A percentile compares a stretch with the other conserved stretches of the same genome.
Conservation (phyloP, 1,140 invertebrate species). For the Radopholus similis region DNA sequence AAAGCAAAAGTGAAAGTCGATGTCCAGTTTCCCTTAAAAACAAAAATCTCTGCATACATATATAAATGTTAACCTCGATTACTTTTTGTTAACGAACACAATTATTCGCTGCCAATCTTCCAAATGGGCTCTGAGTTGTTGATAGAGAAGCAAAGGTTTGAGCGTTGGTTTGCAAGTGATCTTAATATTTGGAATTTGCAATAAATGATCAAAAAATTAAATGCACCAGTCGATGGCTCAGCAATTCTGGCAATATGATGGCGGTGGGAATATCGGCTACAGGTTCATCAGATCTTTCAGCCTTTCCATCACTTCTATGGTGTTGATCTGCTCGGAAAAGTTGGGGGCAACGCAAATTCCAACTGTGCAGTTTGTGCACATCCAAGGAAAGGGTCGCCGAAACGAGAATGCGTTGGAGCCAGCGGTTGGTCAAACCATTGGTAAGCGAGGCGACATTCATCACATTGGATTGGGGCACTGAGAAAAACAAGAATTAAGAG, state of each 20-base stretch:
- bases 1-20: slow-evolving; percentile 23
- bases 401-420: slow-evolving; percentile 84
- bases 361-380: slow-evolving; percentile 82
- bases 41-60: background rate
- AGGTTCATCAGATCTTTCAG: background rate
- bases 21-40: slow-evolving; percentile 30
- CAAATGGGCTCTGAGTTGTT: slow-evolving; percentile 56
- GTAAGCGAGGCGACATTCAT: slow-evolving; percentile 25
- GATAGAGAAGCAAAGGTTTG: slow-evolving; percentile 36
- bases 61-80: slow-evolving; percentile 68
- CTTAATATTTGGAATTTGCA: slow-evolving; percentile 22
- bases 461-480: background rate
- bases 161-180: slow-evolving; percentile 31
- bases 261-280: background rate
- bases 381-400: slow-evolving; percentile 88
- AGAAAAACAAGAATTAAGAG: slow-evolving; percentile 11
- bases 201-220: slow-evolving; percentile 1
- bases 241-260: slow-evolving; percentile 23
- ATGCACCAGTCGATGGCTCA: slow-evolving; percentile 44
- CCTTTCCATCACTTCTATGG: background rate
- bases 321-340: slow-evolving; percentile 72
- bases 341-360: slow-evolving; percentile 83
- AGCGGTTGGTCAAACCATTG: slow-evolving; percentile 13
- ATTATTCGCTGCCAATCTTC: slow-evolving; percentile 73
- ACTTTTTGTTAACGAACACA: slow-evolving; percentile 79